phyloP scores from a whole-genome alignment of 1,140 invertebrate genomes.

The Saccostrea glomerata region DNA sequence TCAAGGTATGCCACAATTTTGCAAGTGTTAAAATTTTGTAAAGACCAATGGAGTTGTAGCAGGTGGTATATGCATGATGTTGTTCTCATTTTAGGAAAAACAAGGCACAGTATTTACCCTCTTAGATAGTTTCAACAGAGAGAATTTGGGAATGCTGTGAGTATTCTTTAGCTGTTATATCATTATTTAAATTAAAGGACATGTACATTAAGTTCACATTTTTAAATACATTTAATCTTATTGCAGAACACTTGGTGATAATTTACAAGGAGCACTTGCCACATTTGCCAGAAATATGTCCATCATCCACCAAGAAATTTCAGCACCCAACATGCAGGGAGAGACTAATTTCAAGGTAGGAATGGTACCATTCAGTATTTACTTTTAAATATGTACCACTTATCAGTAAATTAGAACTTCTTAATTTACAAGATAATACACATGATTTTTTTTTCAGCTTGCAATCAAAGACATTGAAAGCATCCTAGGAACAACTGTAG shows the following conservation, averaged over 20 bases:
- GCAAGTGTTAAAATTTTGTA: neutral
- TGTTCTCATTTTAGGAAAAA: conserved; percentile 72
- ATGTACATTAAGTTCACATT: neutral
- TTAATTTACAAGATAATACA: neutral
- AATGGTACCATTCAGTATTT: neutral
- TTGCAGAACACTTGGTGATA: conserved; percentile 76
- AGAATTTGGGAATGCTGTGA: conserved; percentile 79
- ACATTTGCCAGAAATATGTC: conserved; percentile 78
- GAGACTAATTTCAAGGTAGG: conserved; percentile 77
- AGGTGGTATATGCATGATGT: too few species aligned
- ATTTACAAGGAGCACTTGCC: conserved; percentile 75
- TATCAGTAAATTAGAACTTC: neutral
- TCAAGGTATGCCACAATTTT: conserved; percentile 73
- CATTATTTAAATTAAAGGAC: neutral
- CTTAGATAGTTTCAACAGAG: conserved; percentile 77
- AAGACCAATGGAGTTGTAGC: too few species aligned
- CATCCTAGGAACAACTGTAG: conserved; percentile 76
- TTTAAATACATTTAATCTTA: neutral
- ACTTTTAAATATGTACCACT: neutral
- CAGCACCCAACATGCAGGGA: conserved; percentile 79
- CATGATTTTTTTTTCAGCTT: conserved; percentile 62
- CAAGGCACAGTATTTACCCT: conserved; percentile 78
- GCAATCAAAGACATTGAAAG: conserved; percentile 77
- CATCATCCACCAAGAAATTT: conserved; percentile 78
- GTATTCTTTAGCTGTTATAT: conserved; percentile 49